Base-by-base conservation (phyloP, 2,113 vertebrate genomes). In the Leptocoma aspasia region DNA sequence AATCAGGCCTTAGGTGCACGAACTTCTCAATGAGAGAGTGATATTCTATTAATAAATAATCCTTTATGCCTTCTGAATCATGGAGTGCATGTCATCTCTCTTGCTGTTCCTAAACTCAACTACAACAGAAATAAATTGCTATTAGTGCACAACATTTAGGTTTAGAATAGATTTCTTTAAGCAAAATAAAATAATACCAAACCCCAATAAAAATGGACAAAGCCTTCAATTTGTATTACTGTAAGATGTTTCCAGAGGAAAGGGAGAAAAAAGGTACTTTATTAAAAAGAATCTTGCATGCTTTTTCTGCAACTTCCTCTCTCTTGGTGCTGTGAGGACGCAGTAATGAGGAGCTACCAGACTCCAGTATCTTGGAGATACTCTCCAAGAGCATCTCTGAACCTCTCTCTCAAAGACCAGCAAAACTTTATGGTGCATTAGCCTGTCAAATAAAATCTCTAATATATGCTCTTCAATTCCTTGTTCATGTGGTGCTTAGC, bases 241-340 rank as follows among this genome's bases (percentile, higher is more conserved):
- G 3, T 17, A 31, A 44, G 6, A 35, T 35, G 24, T 86, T 75
- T 63, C 3, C 17, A 59, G 75, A 49, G 2, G 3, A 52, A 71
- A 28, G 1, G 0, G 0, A 7, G 26, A n/a, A 11, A 31, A 22
- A 45, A 16, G 3, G 1, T 31, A 21, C 2, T 39, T 82, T 2
- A 41, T 4, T 26, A 18, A 50, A 69, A 76, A 50, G 20, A 54
- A 23, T 17, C 9, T n/a, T 50, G 14, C 8, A 28, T 19, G 5
- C 6, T 66, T 15, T 82, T 72, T 7, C 54, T 82, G 13, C 5
- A 79, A 33, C 69, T 68, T 66, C 13, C 16, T 26, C 13, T 85
- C 13, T 63, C 7, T 41, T 64, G 24, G 10, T 75, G 22, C 13
- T 81, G 18, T 56, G 56, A 82, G 44, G 22, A 65, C 8, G 11